Conservation (phyloP, 2,113 vertebrate genomes). For the Myrmophylax atrothorax region DNA sequence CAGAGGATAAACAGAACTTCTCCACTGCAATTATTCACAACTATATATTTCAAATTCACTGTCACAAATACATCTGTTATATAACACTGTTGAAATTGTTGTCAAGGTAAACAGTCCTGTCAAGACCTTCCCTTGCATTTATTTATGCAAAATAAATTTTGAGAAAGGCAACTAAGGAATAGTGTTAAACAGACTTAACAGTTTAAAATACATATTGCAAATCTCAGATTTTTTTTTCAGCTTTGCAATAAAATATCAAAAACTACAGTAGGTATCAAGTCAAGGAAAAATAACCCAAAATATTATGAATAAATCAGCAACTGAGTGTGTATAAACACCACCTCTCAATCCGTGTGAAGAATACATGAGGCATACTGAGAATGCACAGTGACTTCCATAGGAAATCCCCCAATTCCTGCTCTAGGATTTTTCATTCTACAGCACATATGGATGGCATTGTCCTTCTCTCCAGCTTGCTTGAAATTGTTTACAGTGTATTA, state of each 20-base stretch:
- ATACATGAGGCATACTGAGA: background rate
- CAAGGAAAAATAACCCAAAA: background rate
- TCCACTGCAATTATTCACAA: background rate
- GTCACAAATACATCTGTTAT: background rate
- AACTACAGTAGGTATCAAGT: background rate
- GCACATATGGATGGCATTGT: background rate
- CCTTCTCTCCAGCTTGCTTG: background rate
- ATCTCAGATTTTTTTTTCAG: background rate
- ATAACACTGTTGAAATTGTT: background rate
- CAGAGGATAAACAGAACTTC: background rate
- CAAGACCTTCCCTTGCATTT: background rate
- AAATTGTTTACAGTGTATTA: background rate
- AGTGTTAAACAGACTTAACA: background rate
- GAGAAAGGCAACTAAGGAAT: background rate
- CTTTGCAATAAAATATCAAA: background rate
- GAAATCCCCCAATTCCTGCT: background rate
- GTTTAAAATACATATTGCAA: background rate
- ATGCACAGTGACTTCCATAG: background rate
- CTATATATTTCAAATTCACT: background rate
- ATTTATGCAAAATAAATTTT: background rate
- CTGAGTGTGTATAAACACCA: background rate
- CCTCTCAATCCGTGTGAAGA: background rate
- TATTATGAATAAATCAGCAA: background rate
- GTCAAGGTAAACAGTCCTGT: background rate
- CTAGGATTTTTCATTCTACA: background rate